Percentiles rank a stretch among this genome's conserved stretches.
phyloP scores from a whole-genome alignment of 1,140 invertebrate genomes.

The Mycetomoellerius zeteki region DNA sequence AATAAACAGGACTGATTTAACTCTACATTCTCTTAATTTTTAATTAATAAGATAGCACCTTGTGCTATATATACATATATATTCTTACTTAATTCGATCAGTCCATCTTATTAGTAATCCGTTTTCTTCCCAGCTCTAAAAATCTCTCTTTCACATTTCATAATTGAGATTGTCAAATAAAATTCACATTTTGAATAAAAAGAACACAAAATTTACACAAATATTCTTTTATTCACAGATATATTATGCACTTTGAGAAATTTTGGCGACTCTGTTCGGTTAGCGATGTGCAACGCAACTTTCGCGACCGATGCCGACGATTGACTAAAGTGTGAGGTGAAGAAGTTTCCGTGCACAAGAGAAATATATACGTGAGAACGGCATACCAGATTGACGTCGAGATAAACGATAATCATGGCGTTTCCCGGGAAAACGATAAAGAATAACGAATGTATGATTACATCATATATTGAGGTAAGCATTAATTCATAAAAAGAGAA shows the following conservation, averaged over 20 bases:
- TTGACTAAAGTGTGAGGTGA: not conserved
- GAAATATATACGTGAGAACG: not conserved
- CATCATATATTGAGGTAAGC: not conserved
- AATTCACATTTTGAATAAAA: not conserved
- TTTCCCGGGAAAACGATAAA: not conserved
- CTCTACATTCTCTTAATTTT: not conserved
- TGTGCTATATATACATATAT: not conserved
- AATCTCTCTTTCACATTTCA: not conserved
- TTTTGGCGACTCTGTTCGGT: not conserved
- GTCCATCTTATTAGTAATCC: not conserved
- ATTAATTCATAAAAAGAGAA: not conserved
- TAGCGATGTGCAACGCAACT: not conserved
- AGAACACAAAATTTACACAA: constrained; percentile 2
- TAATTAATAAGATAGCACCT: not conserved
- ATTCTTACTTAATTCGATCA: not conserved
- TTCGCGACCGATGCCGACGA: not conserved
- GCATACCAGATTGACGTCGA: constrained; percentile 9
- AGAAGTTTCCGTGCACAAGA: constrained; percentile 13
- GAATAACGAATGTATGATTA: not conserved
- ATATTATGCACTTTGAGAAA: not conserved
- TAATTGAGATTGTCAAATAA: not conserved
- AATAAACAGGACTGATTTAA: constrained; percentile 24
- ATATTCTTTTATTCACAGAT: not conserved
- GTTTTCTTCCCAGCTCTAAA: not conserved
- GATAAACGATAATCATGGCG: not conserved